Base-by-base conservation (phyloP, 2,113 vertebrate species). In the Baryphthengus martii region DNA sequence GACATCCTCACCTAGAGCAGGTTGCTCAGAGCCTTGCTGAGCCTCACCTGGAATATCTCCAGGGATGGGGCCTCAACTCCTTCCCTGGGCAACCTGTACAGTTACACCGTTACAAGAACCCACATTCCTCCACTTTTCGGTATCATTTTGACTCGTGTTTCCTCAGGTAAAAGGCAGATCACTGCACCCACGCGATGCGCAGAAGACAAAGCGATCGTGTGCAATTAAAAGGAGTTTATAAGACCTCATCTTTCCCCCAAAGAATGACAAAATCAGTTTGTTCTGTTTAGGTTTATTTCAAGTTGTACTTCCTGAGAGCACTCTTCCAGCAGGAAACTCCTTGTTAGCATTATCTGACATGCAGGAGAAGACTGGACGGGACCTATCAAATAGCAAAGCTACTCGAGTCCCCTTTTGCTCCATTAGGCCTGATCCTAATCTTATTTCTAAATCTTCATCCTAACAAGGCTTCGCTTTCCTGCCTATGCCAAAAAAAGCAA, bases 251-350 rank as follows among this genome's bases (percentile, higher is more conserved):
- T 53, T 68, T 31, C 63, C 65, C 71, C 33, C 20, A 82, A 18
- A 68, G 20, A 81, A 89, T 29, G 49, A 73, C 53, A 76, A 89
- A 68, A 63, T 73, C 71, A 7, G 35, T 88, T 77, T 35, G 35
- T 77, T 62, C 49, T 89, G 66, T 73, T 85, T 73, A 88, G 65
- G 40, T 62, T 91, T 85, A 44, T 65, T 73, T 68, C 75, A 53
- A 65, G 75, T 75, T 63, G n/a, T 25, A 31, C 70, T 91, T 95
- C 84, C 94, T 77, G 80, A 85, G 53, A 63, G 49, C 49, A 65
- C 65, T 49, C n/a, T 73, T 88, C 84, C 85, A 85, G 63, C 84
- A 89, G 94, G 94, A 93, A 95, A 73, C 66, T 28, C 75, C 35
- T 70, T 88, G 88, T 87, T 89, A 73, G 5, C 44, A 39, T 86